Conservation (phyloP, 2,888 invertebrate genomes). For the Byasa hedistus region DNA sequence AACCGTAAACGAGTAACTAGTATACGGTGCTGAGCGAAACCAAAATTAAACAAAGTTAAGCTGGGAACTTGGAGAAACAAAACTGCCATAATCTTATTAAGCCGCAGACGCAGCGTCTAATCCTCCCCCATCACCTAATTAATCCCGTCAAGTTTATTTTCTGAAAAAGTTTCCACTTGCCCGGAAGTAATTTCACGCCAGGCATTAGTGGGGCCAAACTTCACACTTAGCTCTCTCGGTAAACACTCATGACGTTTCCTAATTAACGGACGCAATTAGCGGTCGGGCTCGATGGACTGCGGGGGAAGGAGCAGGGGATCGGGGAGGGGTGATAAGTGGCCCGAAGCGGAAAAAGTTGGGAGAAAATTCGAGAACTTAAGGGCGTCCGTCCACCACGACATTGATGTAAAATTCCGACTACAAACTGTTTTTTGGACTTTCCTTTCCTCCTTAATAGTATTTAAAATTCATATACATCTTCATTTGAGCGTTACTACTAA, state of each 20-base stretch:
- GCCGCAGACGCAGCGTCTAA: conserved; percentile 71
- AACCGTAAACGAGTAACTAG: background rate
- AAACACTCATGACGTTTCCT: conserved; percentile 81
- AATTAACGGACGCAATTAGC: conserved; percentile 81
- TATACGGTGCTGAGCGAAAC: conserved; percentile 50
- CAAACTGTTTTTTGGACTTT: background rate
- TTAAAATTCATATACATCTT: background rate
- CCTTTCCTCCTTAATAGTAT: background rate
- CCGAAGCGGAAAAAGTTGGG: conserved; percentile 71
- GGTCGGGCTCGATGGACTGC: conserved; percentile 70
- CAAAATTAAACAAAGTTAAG: conserved; percentile 73
- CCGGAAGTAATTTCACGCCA: conserved; percentile 76
- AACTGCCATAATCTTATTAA: conserved; percentile 78
- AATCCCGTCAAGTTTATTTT: conserved; percentile 76
- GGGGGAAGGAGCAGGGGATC: conserved; percentile 32
- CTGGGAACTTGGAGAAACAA: conserved; percentile 71
- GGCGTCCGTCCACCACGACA: conserved; percentile 14
- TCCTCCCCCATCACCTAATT: conserved; percentile 79
- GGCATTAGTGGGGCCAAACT: conserved; percentile 72
- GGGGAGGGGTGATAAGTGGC: conserved; percentile 68
- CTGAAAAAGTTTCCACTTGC: conserved; percentile 75
- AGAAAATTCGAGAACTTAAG: conserved; percentile 65
- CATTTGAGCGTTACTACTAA: background rate
- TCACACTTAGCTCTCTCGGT: conserved; percentile 78
- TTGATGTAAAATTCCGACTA: conserved; percentile 2